Percentiles rank a stretch among this genome's conserved stretches.
These are phyloP conservation scores for Stenichneumon culpator DNA, from an alignment of 2,888 invertebrate species.

Conservation along the genomic window DNA sequence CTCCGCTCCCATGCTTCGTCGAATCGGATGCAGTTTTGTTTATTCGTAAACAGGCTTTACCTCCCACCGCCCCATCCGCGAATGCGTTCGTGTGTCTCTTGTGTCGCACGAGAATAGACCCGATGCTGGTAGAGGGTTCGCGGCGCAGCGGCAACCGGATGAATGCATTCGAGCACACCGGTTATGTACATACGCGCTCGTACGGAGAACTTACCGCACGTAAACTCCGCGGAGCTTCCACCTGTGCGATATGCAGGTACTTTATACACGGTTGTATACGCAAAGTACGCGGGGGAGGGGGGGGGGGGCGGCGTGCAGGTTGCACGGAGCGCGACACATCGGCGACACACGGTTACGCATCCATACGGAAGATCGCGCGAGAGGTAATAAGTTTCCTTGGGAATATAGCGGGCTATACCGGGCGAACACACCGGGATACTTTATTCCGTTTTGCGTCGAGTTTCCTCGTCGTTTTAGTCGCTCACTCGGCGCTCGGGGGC, in stretches of 20 bases:
- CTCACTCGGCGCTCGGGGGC: not conserved
- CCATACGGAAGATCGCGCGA: slow-evolving; percentile 62
- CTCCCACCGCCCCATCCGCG: not conserved
- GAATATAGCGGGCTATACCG: slow-evolving; percentile 69
- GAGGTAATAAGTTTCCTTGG: slow-evolving; percentile 80
- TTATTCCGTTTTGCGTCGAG: slow-evolving; percentile 76
- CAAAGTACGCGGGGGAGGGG: not conserved
- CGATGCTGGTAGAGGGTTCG: not conserved
- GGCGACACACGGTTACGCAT: slow-evolving; percentile 37
- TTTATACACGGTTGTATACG: slow-evolving; percentile 26
- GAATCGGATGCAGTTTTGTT: slow-evolving; percentile 69
- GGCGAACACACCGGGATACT: slow-evolving; percentile 68
- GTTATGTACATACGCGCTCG: slow-evolving; percentile 14
- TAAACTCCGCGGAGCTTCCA: slow-evolving; percentile 33
- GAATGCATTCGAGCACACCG: slow-evolving; percentile 24
- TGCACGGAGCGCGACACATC: not conserved
- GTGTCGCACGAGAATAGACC: not conserved
- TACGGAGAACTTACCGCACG: slow-evolving; percentile 25
- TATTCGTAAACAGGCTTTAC: slow-evolving; percentile 70
- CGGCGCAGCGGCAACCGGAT: not conserved
- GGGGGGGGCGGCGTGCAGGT: not conserved
- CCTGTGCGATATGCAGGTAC: slow-evolving; percentile 53
- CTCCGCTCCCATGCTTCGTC: slow-evolving; percentile 28
- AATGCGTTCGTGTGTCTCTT: slow-evolving; percentile 12
- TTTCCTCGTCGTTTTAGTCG: slow-evolving; percentile 56